Base-by-base conservation (phyloP, 1,140 invertebrate genomes). In the Bursaphelenchus mucronatus region DNA sequence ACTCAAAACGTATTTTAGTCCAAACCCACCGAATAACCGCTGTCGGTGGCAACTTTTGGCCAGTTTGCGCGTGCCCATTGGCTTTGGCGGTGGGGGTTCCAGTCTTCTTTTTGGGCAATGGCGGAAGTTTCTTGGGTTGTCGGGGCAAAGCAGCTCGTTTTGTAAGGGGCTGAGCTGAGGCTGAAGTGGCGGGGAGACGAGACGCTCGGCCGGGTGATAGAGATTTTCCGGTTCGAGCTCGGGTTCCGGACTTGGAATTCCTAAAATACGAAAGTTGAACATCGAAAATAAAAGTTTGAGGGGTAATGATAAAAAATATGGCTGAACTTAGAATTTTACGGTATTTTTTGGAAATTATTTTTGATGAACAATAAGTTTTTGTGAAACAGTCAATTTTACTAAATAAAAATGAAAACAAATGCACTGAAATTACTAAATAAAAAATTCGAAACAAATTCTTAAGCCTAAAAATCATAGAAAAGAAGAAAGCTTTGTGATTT, bases 21-120 rank as follows among this genome's bases (percentile, higher is more conserved):
- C 49, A 5, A 0, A 6, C 49, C 54, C 30, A 70, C 69, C 53
- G 51, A 0, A 49, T 61, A 40, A 66, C 39, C 11, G 65, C 70
- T n/a, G 69, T 69, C 7, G 69, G 69, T 8, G 69, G 69, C 17
- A 70, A 53, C 43, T 72, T 69, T 19, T 44, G 61, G 40, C 15
- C n/a, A 30, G 21, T 19, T 63, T 61, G 47, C 45, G 45, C 9
- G 51, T 19, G 17, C 19, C 62, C 11, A 53, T 21, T 44, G 56
- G 63, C 67, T 51, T 3, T 40, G 47, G 4, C 56, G 52, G 19
- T 59, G 11, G 11, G 11, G 17, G 19, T 43, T 9, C 45, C 45
- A 17, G 11, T 40, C 57, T 45, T 13, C 47, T 64, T 51, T n/a
- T 68, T 69, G n/a, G 53, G 55, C 19, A 70, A 45, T 15, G 69